Conservation (phyloP, 2,797 vertebrate species). For the Neopelma chrysocephalum region DNA sequence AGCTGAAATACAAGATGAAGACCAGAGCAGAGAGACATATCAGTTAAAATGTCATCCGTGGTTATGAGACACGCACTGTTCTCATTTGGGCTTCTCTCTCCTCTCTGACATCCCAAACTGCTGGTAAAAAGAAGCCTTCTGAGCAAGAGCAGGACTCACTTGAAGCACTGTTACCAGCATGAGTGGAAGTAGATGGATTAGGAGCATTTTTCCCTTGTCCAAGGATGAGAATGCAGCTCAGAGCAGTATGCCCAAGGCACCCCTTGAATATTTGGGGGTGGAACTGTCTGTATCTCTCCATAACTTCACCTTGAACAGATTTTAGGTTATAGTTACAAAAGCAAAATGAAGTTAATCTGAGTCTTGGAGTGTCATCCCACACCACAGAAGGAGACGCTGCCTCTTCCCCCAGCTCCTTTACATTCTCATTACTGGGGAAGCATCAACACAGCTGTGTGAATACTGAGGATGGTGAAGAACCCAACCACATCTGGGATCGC, state of each 20-base stretch:
- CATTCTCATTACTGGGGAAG: background rate
- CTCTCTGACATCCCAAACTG: background rate
- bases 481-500: background rate
- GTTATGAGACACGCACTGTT: background rate
- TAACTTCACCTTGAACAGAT: background rate
- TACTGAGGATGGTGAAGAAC: background rate
- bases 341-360: background rate
- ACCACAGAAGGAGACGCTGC: background rate
- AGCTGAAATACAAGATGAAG: background rate
- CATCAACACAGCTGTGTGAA: background rate
- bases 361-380: fast-evolving
- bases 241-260: background rate
- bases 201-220: background rate
- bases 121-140: background rate
- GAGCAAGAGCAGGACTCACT: background rate
- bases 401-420: background rate
- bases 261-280: background rate
- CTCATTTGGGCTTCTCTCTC: background rate
- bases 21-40: background rate
- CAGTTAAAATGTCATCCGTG: background rate
- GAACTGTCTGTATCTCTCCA: background rate
- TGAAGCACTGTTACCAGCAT: fast-evolving
- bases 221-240: background rate
- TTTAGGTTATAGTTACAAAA: background rate
- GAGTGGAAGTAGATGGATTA: background rate